Evolutionary conservation across 1,140 invertebrate genomes (phyloP), one percentile per base, ranked within the genome.

Genomic region (Halictus rubicundus): DNA sequence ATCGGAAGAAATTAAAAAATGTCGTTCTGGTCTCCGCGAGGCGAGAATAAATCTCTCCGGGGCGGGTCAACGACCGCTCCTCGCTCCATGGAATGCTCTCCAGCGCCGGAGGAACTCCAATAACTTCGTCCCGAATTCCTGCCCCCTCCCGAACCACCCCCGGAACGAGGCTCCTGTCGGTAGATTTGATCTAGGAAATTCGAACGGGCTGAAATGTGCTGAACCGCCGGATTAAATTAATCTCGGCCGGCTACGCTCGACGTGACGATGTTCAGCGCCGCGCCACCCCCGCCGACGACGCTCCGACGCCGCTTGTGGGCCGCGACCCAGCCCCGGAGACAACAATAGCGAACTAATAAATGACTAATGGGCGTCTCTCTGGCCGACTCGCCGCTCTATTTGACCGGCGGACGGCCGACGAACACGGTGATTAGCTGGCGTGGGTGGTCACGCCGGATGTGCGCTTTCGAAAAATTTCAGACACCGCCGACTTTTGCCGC

Each of bases 91-190:
- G 78, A 84, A 77, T 77, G 73, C 49, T 75, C 57, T 63, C 77
- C 52, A 68, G 66, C 42, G 52, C 8, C 68, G 59, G 72, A 80
- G 78, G 73, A 84, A 85, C 82, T 81, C 78, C 82, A 85, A 85
- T 85, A 85, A 85, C 78, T 85, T 84, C 37, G 68, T 52, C 54
- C 82, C 78, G 79, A 84, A 85, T 84, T 85, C 82, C 83, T 77
- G 52, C 32, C 32, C 32, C 32, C 32, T 5, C 32, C 60, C 78
- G 59, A 73, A 59, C 73, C 59, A 16, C 57, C 60, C 65, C 37
- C 32, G 72, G 46, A 78, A 77, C 72, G 57, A 37, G 73, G 82
- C 79, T 81, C 59, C 78, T 70, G 78, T 83, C 83, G 64, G 64
- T 64, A 81, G 83, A 84, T 85, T 71, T 71, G 78, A 85, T 85